Base-by-base conservation (phyloP, 2,113 vertebrate genomes). In the Heterochromis multidens region DNA sequence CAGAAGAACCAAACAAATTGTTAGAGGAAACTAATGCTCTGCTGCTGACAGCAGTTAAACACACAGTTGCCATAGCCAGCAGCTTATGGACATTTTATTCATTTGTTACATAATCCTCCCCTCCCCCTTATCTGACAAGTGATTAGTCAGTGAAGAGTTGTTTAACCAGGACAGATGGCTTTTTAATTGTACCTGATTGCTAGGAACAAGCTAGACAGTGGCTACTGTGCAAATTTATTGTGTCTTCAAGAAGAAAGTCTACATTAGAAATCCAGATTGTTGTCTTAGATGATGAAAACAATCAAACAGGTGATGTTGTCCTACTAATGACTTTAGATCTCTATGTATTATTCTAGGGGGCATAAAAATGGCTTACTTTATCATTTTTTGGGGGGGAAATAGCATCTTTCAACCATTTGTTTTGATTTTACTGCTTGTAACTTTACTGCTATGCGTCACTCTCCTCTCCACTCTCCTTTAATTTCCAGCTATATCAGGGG, bases 131-230 rank as follows among this genome's bases (percentile, higher is more conserved):
- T 93, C 81, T 90, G 77, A 89, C 46, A 49, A 82, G 85, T 84
- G 88, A 90, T 90, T 90, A 87, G 80, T 89, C 83, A 81, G 86
- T 57, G 86, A 84, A 61, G 77, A 82, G 82, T 84, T 88, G 67
- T 92, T 93, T 88, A 84, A 93, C 79, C 77, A 87, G 87, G 83
- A 91, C 90, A 91, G 87, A 90, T 93, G 91, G 91, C 33, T 58
- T 88, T 84, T 91, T 83, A 81, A 91, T 84, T 89, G 72, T 65
- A 91, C 84, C 89, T 93, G 91, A 87, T 52, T 87, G 77, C 27
- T 83, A 87, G 67, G 52, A 89, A 89, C 60, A 88, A 83, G 84
- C 8, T 1, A 84, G 16, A 35, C 31, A 9, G 17, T 27, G 52
- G 25, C 74, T 56, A 67, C 72, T 60, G 10, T 52, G 63, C 37